A percentile compares a stretch with the other conserved stretches of the same genome.
Evolutionary conservation across 2,797 vertebrate species (phyloP).

Genomic region (Anas georgica): DNA sequence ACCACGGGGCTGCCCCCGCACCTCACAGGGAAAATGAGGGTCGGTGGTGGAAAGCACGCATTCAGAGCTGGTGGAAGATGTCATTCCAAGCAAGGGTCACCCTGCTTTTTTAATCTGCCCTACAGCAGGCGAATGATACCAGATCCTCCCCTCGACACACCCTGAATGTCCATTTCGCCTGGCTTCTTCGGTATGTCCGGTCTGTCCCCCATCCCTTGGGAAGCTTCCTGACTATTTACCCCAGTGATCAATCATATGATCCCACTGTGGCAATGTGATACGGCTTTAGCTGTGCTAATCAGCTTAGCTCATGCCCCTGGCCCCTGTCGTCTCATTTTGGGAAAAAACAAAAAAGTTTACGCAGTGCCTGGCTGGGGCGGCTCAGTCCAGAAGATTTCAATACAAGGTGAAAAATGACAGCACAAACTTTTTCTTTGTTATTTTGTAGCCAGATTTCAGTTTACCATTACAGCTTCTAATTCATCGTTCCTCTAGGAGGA

Average conservation of each 20-base stretch:
- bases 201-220: background rate
- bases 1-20: background rate
- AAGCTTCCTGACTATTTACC: constrained; percentile 44
- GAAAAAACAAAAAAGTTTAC: constrained; percentile 19
- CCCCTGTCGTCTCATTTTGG: constrained; percentile 49
- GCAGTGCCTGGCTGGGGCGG: constrained; percentile 21
- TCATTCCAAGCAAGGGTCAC: background rate
- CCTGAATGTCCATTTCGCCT: background rate
- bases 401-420: constrained; percentile 34
- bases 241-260: constrained; percentile 45
- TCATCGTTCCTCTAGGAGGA: background rate
- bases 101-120: background rate
- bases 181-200: background rate
- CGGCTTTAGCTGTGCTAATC: constrained; percentile 48
- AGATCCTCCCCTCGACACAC: background rate
- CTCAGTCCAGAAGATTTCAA: constrained; percentile 41
- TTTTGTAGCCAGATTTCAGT: background rate
- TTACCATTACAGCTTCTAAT: background rate
- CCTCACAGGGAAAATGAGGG: background rate
- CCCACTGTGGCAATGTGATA: constrained; percentile 54
- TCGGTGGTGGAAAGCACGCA: fast-evolving
- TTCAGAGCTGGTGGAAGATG: background rate
- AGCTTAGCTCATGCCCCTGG: constrained; percentile 40
- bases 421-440: background rate
- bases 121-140: background rate